A percentile compares a stretch with the other conserved stretches of the same genome.
Evolutionary conservation across 2,888 invertebrate genomes (phyloP).

Genomic region (Lathronympha strigana): DNA sequence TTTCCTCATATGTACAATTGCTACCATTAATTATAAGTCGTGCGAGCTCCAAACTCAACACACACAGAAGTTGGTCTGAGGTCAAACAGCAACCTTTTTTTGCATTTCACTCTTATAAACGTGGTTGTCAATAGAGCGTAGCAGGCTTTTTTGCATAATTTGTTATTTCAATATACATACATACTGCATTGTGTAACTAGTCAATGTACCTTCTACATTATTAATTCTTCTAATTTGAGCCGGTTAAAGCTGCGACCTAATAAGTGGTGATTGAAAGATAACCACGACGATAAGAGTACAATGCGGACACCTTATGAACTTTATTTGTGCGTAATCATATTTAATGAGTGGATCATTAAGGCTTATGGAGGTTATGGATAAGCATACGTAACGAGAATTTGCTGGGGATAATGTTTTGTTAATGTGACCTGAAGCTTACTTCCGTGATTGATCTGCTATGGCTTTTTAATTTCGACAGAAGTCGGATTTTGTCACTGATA

Average conservation of each 20-base stretch:
- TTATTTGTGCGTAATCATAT: slow-evolving; percentile 40
- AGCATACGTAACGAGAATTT: slow-evolving; percentile 30
- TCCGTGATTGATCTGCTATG: slow-evolving; percentile 11
- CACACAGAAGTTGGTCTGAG: too few relatives aligned
- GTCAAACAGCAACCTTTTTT: too few relatives aligned
- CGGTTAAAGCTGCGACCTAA: slow-evolving; percentile 49
- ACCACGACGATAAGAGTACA: slow-evolving; percentile 46
- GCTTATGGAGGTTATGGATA: slow-evolving; percentile 17
- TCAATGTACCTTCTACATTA: too few relatives aligned
- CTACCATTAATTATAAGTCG: too few relatives aligned
- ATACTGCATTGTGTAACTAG: slow-evolving; percentile 46
- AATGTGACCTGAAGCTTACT: slow-evolving; percentile 20
- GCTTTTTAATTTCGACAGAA: slow-evolving; percentile 4
- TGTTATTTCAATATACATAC: too few relatives aligned
- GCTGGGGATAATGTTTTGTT: slow-evolving; percentile 25
- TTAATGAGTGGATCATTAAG: slow-evolving; percentile 39
- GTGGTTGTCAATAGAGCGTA: too few relatives aligned
- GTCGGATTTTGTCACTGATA: not conserved
- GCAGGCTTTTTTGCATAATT: too few relatives aligned
- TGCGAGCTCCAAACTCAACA: too few relatives aligned
- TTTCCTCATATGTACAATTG: too few relatives aligned
- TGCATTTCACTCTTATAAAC: too few relatives aligned
- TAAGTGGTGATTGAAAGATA: slow-evolving; percentile 55
- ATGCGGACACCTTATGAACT: slow-evolving; percentile 42
- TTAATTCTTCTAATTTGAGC: slow-evolving; percentile 50